phyloP scores from a whole-genome alignment of 2,888 invertebrate species.

The Theodoxus fluviatilis region DNA sequence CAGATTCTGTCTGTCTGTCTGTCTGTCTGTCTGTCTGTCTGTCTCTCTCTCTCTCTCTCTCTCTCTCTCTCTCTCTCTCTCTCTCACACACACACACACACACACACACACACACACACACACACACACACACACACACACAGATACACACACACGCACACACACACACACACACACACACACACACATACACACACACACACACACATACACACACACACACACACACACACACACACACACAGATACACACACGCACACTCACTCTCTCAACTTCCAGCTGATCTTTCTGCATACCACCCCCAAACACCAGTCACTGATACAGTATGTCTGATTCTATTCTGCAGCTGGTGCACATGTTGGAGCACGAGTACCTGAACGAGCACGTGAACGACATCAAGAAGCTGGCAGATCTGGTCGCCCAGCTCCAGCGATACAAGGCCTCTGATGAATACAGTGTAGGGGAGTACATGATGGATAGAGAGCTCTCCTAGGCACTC shows the following conservation, averaged over 20 bases:
- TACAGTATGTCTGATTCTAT: background rate
- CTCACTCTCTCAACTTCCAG: background rate
- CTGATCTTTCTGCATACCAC: background rate
- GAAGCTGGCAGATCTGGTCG: conserved; percentile 44
- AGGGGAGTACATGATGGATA: conserved; percentile 40
- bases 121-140: too few species aligned
- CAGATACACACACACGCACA: too few species aligned
- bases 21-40: background rate
- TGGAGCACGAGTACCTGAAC: conserved; percentile 51
- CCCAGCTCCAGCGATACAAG: conserved; percentile 37
- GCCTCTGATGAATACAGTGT: conserved; percentile 32
- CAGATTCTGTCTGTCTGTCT: too few species aligned
- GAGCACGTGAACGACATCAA: conserved; percentile 52
- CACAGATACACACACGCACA: background rate
- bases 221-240: conserved; percentile 15
- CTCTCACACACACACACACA: too few species aligned
- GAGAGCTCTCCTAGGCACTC: too few species aligned
- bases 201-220: conserved; percentile 16
- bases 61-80: background rate
- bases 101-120: too few species aligned
- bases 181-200: background rate
- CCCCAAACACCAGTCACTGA: background rate
- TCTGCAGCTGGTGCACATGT: conserved; percentile 46
- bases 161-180: background rate
- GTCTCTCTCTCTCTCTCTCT: background rate